Conservation (phyloP, 2,113 vertebrate species). For the Nestor notabilis region DNA sequence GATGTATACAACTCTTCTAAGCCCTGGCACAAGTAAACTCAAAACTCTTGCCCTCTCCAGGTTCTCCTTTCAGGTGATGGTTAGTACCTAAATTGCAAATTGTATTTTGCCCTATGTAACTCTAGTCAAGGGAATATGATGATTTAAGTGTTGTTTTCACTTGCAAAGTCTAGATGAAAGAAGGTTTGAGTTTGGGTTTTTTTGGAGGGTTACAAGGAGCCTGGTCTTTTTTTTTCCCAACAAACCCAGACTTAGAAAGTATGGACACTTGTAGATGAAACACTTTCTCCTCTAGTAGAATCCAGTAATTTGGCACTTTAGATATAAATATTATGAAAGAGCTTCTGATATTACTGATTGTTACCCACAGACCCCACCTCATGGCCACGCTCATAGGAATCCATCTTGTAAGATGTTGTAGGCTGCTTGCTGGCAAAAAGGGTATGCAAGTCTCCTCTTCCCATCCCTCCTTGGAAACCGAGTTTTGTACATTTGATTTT, state of each 20-base stretch:
- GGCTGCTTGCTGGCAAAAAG: not conserved
- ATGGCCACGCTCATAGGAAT: not conserved
- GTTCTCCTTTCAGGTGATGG: not conserved
- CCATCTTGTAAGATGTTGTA: not conserved
- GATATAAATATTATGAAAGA: not conserved
- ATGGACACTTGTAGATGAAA: not conserved
- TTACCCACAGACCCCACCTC: not conserved
- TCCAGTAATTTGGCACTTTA: not conserved
- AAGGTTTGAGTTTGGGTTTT: not conserved
- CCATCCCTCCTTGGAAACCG: not conserved
- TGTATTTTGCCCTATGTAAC: not conserved
- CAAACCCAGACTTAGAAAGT: not conserved
- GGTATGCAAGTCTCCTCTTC: rapidly evolving
- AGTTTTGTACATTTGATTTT: not conserved
- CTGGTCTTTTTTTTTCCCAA: not conserved
- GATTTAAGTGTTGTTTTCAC: not conserved
- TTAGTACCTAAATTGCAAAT: not conserved
- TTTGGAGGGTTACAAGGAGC: not conserved
- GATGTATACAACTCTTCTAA: not conserved
- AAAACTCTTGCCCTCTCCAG: not conserved
- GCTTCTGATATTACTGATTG: not conserved
- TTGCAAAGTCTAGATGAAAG: not conserved
- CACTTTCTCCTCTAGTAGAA: not conserved
- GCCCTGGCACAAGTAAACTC: not conserved
- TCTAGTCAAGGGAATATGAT: not conserved